Evolutionary conservation across 1,140 invertebrate genomes (phyloP), one percentile per base, ranked within the genome.

Genomic region (Papilio xuthus): DNA sequence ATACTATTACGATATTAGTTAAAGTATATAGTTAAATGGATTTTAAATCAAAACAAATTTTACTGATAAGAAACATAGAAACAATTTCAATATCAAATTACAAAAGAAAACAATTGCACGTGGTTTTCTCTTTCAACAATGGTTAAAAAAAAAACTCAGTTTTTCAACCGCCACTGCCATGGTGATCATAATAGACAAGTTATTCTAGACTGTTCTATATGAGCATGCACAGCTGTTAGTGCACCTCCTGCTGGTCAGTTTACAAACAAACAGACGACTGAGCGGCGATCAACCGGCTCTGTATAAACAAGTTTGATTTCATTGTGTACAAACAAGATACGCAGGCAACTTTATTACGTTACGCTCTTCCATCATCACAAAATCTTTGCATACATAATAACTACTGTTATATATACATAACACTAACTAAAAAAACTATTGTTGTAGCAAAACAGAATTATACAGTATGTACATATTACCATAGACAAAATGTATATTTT

Each of bases 191-290:
- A 26, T 60, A 60, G 23, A 10, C 20, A 26, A 26, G 12, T 60
- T 23, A 13, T 60, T 60, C 56, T 60, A 60, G 20, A 60, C 56
- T 60, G 53, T 60, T 60, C 9, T 12, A 60, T 12, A 26, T 26
- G 10, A 60, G 20, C 10, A 28, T 67, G 15, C 26, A 67, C 60
- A 67, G 60, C 23, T 67, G 26, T 8, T 67, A 60, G 26, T 9
- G 60, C 60, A 18, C 15, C 13, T 50, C 15, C 26, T 26, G 7
- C 15, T 20, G n/a, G 6, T 2, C 12, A 28, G 23, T 67, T 28
- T 67, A 67, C 60, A 67, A 67, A 67, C 56, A 60, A 67, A 67
- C 60, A 63, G 4, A 28, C 23, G 60, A 26, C 60, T 67, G 26
- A 67, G 12, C 56, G 20, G 20, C 60, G 26, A 28, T 67, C 23